These are phyloP conservation scores for Macropodus opercularis DNA, from an alignment of 2,797 vertebrate species.

Conservation along the genomic window DNA sequence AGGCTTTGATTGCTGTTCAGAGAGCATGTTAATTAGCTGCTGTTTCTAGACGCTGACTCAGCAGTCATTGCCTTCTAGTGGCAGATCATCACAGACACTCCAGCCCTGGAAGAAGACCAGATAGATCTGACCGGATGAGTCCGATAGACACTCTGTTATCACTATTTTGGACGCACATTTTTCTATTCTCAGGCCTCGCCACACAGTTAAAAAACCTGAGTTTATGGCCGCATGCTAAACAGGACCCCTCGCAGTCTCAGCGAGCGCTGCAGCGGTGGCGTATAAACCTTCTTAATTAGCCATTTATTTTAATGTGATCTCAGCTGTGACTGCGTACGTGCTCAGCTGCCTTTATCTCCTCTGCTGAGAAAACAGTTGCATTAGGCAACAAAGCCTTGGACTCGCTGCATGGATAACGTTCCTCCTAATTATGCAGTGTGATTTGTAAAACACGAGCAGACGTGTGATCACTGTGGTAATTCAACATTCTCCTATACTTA, in stretches of 20 bases:
- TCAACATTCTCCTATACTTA: neutral
- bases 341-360: slow-evolving; percentile 16
- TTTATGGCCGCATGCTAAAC: neutral
- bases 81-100: slow-evolving; percentile 34
- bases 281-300: slow-evolving; percentile 51
- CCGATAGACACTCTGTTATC: too few relatives aligned
- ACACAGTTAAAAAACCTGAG: slow-evolving; percentile 52
- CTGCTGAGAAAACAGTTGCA: neutral
- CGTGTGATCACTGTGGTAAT: neutral
- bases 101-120: slow-evolving; percentile 17
- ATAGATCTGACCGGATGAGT: slow-evolving; percentile 35
- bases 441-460: neutral
- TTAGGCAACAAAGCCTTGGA: slow-evolving; percentile 2
- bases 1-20: slow-evolving; percentile 57
- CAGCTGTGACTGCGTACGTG: slow-evolving; percentile 16
- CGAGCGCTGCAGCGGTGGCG: slow-evolving; percentile 1
- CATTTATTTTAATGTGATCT: slow-evolving; percentile 39
- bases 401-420: neutral
- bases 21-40: slow-evolving; percentile 64
- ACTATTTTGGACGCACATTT: slow-evolving; percentile 52
- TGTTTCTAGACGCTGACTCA: slow-evolving; percentile 48
- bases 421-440: slow-evolving; percentile 13
- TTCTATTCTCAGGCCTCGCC: slow-evolving; percentile 21
- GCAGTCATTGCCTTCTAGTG: slow-evolving; percentile 33
- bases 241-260: slow-evolving; percentile 7